Conservation (phyloP, 2,113 vertebrate species). For the Lepisosteus oculatus region DNA sequence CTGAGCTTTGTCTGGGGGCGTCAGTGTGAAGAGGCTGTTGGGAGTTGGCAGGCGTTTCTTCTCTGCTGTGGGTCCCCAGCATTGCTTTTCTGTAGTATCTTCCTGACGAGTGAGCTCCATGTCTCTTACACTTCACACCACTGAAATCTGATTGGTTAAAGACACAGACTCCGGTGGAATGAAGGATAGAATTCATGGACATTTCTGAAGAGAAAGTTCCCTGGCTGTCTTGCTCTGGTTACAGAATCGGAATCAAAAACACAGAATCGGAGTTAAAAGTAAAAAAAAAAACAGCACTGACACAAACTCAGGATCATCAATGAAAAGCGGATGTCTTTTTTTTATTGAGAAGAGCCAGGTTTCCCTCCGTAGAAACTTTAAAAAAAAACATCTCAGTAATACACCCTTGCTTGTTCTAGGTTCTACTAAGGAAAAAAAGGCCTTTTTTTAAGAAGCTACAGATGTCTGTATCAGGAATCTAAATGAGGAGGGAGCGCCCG, state of each 20-base stretch:
- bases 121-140: conserved; percentile 97
- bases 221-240: neutral
- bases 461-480: neutral
- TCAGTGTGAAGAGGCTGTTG: no score
- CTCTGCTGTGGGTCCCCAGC: neutral
- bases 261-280: no score
- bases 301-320: no score
- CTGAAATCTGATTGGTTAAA: conserved; percentile 94
- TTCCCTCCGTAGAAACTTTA: no score
- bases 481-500: conserved; percentile 39
- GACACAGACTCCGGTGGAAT: conserved; percentile 99
- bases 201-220: conserved; percentile 27
- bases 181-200: conserved; percentile 95
- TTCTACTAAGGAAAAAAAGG: conserved; percentile 8
- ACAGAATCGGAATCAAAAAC: no score
- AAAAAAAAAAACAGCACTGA: no score
- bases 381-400: no score
- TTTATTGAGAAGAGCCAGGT: no score
- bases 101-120: conserved; percentile 65
- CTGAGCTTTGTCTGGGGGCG: no score
- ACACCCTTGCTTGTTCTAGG: no score
- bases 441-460: conserved; percentile 11
- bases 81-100: conserved; percentile 9
- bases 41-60: no score
- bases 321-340: no score